These are phyloP conservation scores for Drosophila grimshawi DNA, from an alignment of 1,140 invertebrate species.

Conservation along the genomic window DNA sequence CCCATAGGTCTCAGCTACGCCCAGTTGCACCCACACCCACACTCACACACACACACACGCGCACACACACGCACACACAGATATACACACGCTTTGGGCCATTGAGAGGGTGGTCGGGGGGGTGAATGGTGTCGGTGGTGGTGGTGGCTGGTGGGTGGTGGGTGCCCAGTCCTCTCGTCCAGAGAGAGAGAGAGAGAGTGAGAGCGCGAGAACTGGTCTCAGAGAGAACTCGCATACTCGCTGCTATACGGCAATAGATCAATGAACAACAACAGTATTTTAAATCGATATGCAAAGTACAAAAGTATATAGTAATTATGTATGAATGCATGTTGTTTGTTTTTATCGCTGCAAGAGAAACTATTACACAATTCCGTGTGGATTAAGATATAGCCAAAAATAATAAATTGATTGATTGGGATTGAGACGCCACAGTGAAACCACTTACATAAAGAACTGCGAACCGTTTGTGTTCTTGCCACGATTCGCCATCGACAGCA, in stretches of 20 bases:
- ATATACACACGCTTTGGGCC: background rate
- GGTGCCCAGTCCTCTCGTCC: slow-evolving; percentile 22
- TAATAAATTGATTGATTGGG: too few relatives aligned
- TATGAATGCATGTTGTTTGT: slow-evolving; percentile 23
- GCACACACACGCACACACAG: too few relatives aligned
- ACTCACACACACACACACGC: background rate
- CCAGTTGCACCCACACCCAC: slow-evolving; percentile 18
- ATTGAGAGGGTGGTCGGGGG: slow-evolving; percentile 2
- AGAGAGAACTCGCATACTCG: slow-evolving; percentile 57
- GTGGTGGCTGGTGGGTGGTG: background rate
- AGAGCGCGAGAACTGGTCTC: slow-evolving; percentile 32
- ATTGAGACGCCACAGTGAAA: slow-evolving; percentile 73
- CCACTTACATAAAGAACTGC: slow-evolving; percentile 97
- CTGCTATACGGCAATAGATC: slow-evolving; percentile 73
- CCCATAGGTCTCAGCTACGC: slow-evolving; percentile 8
- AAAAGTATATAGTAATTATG: slow-evolving; percentile 88
- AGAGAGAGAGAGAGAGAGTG: too few relatives aligned
- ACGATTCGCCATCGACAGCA: slow-evolving; percentile 98
- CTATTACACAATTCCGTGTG: slow-evolving; percentile 16
- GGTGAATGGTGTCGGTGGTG: background rate
- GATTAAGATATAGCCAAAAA: background rate
- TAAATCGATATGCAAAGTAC: slow-evolving; percentile 70
- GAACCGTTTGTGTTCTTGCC: slow-evolving; percentile 99
- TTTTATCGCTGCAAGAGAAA: slow-evolving; percentile 60
- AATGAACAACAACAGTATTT: slow-evolving; percentile 78